Conservation (phyloP, 2,113 vertebrate genomes). For the Lampris incognitus region DNA sequence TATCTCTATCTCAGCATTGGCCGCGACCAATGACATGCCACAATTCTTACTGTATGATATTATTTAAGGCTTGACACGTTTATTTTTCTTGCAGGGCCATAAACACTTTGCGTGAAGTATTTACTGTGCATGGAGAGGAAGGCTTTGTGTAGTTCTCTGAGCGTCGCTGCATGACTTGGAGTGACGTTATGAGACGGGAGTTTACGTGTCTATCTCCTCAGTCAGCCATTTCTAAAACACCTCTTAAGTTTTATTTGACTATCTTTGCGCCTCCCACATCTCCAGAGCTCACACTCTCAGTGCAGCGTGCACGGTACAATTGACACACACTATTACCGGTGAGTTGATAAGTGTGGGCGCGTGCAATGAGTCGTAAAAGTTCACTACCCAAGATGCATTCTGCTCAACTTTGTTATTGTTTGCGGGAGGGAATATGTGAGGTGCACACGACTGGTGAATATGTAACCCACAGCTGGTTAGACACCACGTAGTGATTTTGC, state of each 20-base stretch:
- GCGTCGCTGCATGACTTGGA: too few relatives aligned
- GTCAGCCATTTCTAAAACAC: too few relatives aligned
- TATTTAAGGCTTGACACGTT: too few relatives aligned
- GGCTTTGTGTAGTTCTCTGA: neutral
- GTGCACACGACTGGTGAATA: slow-evolving; percentile 19
- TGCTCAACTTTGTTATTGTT: neutral
- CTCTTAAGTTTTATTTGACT: too few relatives aligned
- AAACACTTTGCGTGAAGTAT: neutral
- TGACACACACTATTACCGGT: neutral
- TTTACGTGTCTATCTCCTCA: neutral
- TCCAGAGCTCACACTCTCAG: neutral
- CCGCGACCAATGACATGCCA: too few relatives aligned
- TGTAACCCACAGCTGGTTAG: slow-evolving; percentile 1
- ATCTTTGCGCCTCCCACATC: too few relatives aligned
- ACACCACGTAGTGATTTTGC: too few relatives aligned
- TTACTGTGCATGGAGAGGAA: neutral
- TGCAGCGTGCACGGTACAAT: neutral
- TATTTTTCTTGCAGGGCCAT: too few relatives aligned
- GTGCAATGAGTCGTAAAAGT: slow-evolving; percentile 5
- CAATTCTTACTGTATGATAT: too few relatives aligned
- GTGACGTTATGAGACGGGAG: neutral
- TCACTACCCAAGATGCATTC: neutral
- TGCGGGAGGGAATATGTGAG: neutral
- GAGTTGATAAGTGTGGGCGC: slow-evolving; percentile 8
- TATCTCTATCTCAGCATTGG: neutral